phyloP scores from a whole-genome alignment of 2,113 vertebrate genomes.

The Pollachius pollachius region DNA sequence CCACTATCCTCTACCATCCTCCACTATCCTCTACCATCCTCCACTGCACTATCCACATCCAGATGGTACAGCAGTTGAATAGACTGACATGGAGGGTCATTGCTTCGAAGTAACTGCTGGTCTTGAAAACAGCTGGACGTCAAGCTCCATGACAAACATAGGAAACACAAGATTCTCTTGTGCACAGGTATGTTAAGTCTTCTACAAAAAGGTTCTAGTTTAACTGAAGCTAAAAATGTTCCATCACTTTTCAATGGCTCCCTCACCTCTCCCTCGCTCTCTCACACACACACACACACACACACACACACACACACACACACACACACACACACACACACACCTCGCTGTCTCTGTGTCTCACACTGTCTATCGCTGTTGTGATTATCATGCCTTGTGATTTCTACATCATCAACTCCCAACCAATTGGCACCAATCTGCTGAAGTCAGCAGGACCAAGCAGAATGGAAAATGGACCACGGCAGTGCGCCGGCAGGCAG shows the following conservation, averaged over 20 bases:
- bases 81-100: no score
- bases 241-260: conserved; percentile 25
- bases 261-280: not conserved
- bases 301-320: no score
- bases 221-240: no score
- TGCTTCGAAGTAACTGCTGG: no score
- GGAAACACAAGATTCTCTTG: no score
- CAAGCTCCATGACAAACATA: no score
- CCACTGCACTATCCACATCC: conserved; percentile 18
- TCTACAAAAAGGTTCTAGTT: no score
- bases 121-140: no score
- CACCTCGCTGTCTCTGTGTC: conserved; percentile 22
- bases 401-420: conserved; percentile 42
- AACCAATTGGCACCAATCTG: conserved; percentile 58
- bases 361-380: conserved; percentile 30
- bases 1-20: not conserved
- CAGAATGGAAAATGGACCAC: conserved; percentile 45
- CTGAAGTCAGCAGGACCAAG: conserved; percentile 42
- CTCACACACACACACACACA: no score
- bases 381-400: conserved; percentile 27
- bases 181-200: no score
- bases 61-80: not conserved
- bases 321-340: no score
- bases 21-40: not conserved
- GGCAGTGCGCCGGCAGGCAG: conserved; percentile 40